These are phyloP conservation scores for Phoenicopterus ruber DNA, from an alignment of 2,113 vertebrate species.

Conservation along the genomic window DNA sequence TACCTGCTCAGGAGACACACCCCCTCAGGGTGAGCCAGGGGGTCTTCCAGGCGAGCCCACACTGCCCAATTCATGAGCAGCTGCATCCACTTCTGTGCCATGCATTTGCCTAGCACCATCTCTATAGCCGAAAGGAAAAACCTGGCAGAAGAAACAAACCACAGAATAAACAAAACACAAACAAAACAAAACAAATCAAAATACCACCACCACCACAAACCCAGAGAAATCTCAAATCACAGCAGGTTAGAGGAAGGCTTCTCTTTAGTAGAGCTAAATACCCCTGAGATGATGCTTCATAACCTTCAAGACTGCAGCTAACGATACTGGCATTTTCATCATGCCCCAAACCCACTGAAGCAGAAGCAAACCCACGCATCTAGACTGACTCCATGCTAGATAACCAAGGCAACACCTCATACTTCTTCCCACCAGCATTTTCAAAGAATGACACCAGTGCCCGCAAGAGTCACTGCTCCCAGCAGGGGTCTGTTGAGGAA, in stretches of 20 bases:
- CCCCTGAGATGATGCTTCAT: neutral
- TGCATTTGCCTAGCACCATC: neutral
- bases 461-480: neutral
- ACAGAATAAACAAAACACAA: neutral
- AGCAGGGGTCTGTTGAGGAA: neutral
- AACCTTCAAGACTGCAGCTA: neutral
- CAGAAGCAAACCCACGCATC: neutral
- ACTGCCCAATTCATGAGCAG: neutral
- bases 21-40: neutral
- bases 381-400: neutral
- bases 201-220: neutral
- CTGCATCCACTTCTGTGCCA: neutral
- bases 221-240: neutral
- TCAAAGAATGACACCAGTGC: neutral
- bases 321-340: neutral
- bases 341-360: neutral
- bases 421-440: neutral
- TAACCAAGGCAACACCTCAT: neutral
- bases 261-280: neutral
- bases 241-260: neutral
- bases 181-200: neutral
- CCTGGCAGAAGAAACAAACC: neutral
- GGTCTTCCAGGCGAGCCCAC: neutral
- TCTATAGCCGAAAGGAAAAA: neutral
- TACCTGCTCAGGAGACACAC: neutral